Evolutionary conservation across 1,140 invertebrate genomes (phyloP).

Genomic region (Orchestia grillus): DNA sequence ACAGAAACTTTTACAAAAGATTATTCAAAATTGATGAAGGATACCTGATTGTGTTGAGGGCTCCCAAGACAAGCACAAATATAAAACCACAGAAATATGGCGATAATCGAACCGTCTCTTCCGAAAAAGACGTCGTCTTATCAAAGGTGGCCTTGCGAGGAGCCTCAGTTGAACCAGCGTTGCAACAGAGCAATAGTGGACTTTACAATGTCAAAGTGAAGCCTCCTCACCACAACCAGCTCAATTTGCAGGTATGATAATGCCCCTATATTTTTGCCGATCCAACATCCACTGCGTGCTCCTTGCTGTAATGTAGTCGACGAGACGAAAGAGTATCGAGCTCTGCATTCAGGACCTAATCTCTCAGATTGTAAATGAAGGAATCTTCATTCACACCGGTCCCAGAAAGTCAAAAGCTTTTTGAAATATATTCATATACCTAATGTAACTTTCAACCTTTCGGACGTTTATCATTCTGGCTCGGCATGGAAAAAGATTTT

Average conservation of each 20-base stretch:
- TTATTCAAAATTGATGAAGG: not conserved
- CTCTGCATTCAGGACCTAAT: no score
- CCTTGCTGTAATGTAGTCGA: no score
- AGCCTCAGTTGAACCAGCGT: not conserved
- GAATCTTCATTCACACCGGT: no score
- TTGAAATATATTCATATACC: no score
- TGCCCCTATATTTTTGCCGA: no score
- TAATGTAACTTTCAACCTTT: no score
- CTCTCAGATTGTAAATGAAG: no score
- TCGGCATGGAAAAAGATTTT: no score
- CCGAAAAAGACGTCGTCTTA: not conserved
- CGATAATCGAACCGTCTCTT: not conserved
- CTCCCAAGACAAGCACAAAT: not conserved
- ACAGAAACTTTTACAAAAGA: not conserved
- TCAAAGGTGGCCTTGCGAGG: not conserved
- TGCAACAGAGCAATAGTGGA: not conserved
- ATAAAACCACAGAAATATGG: not conserved
- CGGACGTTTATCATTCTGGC: no score
- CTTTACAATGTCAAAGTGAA: not conserved
- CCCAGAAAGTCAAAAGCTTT: no score
- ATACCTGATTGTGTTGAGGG: not conserved
- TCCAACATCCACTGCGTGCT: no score
- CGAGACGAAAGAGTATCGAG: no score
- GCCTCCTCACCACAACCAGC: not conserved
- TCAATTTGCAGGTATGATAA: not conserved